These are phyloP conservation scores for Platanista minor DNA, from an alignment of 2,113 vertebrate species.

Conservation along the genomic window DNA sequence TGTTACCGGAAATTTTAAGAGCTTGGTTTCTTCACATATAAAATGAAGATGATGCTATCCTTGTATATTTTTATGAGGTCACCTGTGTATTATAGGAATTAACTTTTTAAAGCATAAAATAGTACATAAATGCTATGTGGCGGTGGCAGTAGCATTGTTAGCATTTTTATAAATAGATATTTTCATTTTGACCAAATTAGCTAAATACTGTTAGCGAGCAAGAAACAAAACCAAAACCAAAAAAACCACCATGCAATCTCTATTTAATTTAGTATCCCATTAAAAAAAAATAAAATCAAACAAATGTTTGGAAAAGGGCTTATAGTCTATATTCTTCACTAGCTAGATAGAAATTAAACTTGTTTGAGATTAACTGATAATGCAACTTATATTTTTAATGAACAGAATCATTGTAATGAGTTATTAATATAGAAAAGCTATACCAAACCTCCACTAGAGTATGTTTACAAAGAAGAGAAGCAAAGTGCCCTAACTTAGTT, in stretches of 20 bases:
- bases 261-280: background rate
- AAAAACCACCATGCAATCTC: background rate
- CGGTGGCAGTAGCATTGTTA: background rate
- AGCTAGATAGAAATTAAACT: background rate
- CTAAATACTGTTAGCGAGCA: background rate
- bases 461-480: background rate
- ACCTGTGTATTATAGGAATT: background rate
- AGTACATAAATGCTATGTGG: background rate
- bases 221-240: background rate
- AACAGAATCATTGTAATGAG: background rate
- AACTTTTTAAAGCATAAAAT: background rate
- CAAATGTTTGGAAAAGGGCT: background rate
- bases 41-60: background rate
- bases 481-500: background rate
- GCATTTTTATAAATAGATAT: background rate
- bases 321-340: background rate
- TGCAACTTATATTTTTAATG: background rate
- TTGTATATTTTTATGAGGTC: background rate
- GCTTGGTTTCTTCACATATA: background rate
- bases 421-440: background rate
- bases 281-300: background rate
- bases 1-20: background rate
- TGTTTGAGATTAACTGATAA: background rate
- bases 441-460: background rate
- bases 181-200: background rate